These are phyloP conservation scores for Scaptomyza montana DNA, from an alignment of 1,140 invertebrate genomes.

Conservation along the genomic window DNA sequence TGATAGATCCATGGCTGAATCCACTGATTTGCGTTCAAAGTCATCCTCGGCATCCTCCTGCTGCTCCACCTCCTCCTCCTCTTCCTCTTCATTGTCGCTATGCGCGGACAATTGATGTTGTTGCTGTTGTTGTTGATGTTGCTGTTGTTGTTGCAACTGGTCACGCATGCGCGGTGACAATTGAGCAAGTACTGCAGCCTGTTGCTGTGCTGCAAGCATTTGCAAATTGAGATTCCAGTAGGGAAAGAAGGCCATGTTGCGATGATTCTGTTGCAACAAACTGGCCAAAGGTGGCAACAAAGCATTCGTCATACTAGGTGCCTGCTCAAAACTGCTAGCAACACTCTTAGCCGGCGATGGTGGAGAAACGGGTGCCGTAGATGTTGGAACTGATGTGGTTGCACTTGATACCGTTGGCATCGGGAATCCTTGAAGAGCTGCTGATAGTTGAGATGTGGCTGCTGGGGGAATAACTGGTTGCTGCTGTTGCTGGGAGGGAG, in stretches of 20 bases:
- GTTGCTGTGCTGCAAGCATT: constrained; percentile 83
- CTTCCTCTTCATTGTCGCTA: constrained; percentile 63
- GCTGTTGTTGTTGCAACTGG: constrained; percentile 66
- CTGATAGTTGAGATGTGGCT: constrained; percentile 60
- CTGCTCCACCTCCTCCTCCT: constrained; percentile 73
- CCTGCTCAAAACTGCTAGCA: constrained; percentile 53
- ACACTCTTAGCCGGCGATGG: constrained; percentile 68
- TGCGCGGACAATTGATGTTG: constrained; percentile 21
- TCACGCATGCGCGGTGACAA: constrained; percentile 74
- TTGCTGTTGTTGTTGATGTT: constrained; percentile 47
- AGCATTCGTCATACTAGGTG: constrained; percentile 41
- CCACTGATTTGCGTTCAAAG: constrained; percentile 75
- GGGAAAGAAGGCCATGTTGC: constrained; percentile 82
- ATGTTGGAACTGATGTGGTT: constrained; percentile 22
- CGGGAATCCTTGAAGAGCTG: constrained; percentile 67
- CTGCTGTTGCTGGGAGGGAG: constrained; percentile 37
- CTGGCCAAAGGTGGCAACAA: constrained; percentile 74
- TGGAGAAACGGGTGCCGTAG: constrained; percentile 37
- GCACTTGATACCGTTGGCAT: constrained; percentile 4
- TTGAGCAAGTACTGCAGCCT: constrained; percentile 75
- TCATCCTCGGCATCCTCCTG: constrained; percentile 77
- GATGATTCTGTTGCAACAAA: constrained; percentile 77
- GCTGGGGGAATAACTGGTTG: constrained; percentile 17
- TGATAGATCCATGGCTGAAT: constrained; percentile 80
- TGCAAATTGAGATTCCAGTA: constrained; percentile 83